Evolutionary conservation across 2,113 vertebrate genomes (phyloP).

Genomic region (Neogale vison): DNA sequence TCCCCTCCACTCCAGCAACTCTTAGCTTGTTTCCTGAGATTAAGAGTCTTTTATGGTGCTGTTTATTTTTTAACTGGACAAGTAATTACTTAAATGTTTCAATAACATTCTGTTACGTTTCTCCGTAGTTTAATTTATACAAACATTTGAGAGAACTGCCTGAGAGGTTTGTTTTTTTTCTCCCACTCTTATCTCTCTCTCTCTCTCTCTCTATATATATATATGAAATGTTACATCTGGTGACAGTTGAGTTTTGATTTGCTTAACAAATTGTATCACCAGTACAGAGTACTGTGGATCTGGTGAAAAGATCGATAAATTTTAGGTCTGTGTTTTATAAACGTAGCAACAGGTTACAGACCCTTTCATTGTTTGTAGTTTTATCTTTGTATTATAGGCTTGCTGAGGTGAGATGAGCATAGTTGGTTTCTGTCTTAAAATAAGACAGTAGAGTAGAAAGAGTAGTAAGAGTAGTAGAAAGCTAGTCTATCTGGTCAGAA

Average conservation of each 20-base stretch:
- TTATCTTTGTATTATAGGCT: neutral
- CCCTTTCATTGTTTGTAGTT: neutral
- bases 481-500: neutral
- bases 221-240: neutral
- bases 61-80: neutral
- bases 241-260: neutral
- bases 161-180: neutral
- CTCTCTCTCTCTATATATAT: neutral
- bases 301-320: neutral
- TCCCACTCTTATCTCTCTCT: neutral
- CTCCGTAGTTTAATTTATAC: neutral
- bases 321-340: neutral
- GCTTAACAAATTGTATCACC: neutral
- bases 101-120: neutral
- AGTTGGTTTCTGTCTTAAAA: neutral
- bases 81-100: constrained; percentile 3
- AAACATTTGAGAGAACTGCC: neutral
- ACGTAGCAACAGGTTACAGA: neutral
- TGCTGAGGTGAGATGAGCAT: neutral
- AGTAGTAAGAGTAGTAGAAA: neutral
- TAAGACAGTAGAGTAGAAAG: neutral
- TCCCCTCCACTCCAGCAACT: too few species aligned
- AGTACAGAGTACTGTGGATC: neutral
- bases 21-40: neutral
- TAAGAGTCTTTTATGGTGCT: neutral